Percentiles rank a stretch among this genome's conserved stretches.
Conservation (phyloP, 1,140 invertebrate species). For the Plodia interpunctella region DNA sequence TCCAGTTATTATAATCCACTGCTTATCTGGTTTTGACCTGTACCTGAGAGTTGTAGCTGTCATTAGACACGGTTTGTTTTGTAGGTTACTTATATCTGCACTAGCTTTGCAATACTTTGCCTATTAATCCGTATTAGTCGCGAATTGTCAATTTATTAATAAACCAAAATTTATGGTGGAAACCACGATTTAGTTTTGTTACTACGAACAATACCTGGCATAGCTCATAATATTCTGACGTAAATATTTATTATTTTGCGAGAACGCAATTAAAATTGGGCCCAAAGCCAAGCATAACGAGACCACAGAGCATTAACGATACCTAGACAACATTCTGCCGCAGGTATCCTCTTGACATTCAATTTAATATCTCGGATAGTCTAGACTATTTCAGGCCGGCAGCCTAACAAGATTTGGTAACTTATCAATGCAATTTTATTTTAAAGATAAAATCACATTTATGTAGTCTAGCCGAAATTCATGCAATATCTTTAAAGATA, state of each 20-base stretch:
- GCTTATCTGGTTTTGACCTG: too few species aligned
- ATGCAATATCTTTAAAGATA: too few species aligned
- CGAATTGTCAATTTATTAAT: too few species aligned
- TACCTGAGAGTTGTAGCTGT: too few species aligned
- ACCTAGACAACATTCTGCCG: background rate
- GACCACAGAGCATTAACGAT: constrained; percentile 5
- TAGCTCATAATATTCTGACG: background rate
- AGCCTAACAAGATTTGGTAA: background rate
- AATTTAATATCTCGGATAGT: background rate
- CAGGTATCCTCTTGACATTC: background rate
- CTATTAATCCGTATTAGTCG: too few species aligned
- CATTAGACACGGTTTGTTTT: too few species aligned
- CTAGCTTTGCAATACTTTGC: too few species aligned
- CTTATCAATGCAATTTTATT: too few species aligned
- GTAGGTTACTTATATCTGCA: too few species aligned
- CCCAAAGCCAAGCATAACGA: constrained; percentile 5
- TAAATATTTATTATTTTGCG: constrained; percentile 2
- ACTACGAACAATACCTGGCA: background rate
- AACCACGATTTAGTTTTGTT: background rate
- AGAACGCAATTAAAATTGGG: constrained; percentile 4
- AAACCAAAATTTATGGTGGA: background rate
- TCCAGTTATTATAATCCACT: too few species aligned
- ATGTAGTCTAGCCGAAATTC: too few species aligned
- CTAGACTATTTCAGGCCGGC: background rate
- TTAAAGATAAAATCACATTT: too few species aligned